Conservation (phyloP, 2,797 vertebrate genomes). For the Ptychadena robeensis region DNA sequence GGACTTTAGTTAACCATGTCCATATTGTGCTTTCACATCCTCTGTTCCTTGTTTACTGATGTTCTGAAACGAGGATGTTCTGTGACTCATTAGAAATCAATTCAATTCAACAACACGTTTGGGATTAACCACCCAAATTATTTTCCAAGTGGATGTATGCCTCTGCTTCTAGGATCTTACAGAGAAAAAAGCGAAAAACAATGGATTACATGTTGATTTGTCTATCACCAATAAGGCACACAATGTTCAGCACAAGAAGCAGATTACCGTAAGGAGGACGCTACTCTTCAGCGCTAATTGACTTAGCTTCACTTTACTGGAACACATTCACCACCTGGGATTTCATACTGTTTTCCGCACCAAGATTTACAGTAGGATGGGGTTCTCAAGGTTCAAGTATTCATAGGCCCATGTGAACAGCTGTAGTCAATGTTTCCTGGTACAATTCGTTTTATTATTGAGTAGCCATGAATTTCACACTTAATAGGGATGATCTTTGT, state of each 20-base stretch:
- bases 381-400: background rate
- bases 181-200: constrained; percentile 15
- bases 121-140: constrained; percentile 28
- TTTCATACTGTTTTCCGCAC: background rate
- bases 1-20: background rate
- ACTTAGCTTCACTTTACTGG: constrained; percentile 26
- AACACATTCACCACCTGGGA: constrained; percentile 13
- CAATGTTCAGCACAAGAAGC: constrained; percentile 50
- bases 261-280: constrained; percentile 36
- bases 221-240: constrained; percentile 24
- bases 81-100: constrained; percentile 43
- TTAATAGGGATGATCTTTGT: background rate
- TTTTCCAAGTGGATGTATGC: constrained; percentile 21
- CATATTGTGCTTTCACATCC: background rate
- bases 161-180: constrained; percentile 1
- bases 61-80: constrained; percentile 15
- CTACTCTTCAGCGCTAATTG: constrained; percentile 16
- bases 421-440: background rate
- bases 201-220: constrained; percentile 33
- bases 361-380: constrained; percentile 1
- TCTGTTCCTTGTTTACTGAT: constrained; percentile 2
- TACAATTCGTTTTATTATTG: background rate
- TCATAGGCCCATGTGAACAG: background rate
- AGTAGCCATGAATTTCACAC: background rate
- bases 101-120: constrained; percentile 32